Base-by-base conservation (phyloP, 2,888 invertebrate genomes). In the Rhingia rostrata region DNA sequence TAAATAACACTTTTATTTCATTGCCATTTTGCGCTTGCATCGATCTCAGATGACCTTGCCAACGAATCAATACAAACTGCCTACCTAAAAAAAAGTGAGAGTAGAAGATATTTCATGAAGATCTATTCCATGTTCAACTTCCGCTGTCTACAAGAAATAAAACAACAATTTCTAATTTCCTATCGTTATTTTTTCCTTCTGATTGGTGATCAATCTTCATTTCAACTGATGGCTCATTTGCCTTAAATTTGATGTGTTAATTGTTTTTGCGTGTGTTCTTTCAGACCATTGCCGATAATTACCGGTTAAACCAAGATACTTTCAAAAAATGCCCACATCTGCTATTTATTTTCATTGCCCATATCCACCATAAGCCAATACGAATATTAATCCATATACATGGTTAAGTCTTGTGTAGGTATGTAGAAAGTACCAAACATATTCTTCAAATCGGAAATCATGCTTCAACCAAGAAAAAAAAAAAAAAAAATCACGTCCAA, bases 401-500 rank as follows among this genome's bases (percentile, higher is more conserved):
- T 22, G 22, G 22, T 22, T 22, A 22, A 22, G 2, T 22, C 22
- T 22, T 22, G 22, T 22, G 14, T 22, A 39, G 6, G 43, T 4
- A 7, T 43, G 35, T 43, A 60, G 60, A 60, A 60, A 60, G 60
- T 60, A 12, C 22, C 22, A 22, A 22, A 22, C 22, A 22, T 33
- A 2, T n/a, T 30, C 10, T 6, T 43, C 43, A 30, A 22, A 43
- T 60, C 3, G 32, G 43, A 60, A 43, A 32, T 60, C 43, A 60
- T 10, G 33, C 12, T 10, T 4, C 10, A 33, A 33, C 35, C 6
- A 9, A 37, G 49, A 1, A 4, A 33, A 12, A 0, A 4, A 35
- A 51, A 41, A 32, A 60, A 7, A 4, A 6, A 47, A 47, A 47
- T 64, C 74, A 74, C 74, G 56, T 64, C 58, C 39, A 39, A 49